A percentile compares a stretch with the other conserved stretches of the same genome.
These are phyloP conservation scores for Rhagoletis zephyria DNA, from an alignment of 1,140 invertebrate genomes.

Conservation along the genomic window DNA sequence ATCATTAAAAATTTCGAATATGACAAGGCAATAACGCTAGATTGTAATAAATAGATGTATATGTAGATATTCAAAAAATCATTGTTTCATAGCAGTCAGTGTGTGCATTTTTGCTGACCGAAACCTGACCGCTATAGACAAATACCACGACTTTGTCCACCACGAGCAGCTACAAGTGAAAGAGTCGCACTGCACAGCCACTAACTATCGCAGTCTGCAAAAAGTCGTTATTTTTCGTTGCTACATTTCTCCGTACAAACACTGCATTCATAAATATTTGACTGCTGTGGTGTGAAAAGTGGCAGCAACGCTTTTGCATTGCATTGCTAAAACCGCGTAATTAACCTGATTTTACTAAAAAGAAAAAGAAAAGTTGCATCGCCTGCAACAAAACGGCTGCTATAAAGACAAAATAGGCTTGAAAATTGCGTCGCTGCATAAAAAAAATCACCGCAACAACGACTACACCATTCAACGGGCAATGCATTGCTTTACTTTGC, in stretches of 20 bases:
- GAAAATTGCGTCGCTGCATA: neutral
- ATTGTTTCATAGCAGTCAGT: no score
- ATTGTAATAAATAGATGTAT: no score
- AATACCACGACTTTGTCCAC: no score
- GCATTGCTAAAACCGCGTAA: constrained; percentile 28
- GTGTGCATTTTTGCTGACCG: no score
- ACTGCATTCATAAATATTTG: neutral
- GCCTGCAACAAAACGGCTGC: neutral
- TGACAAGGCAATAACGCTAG: neutral
- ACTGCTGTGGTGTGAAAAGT: constrained; percentile 18
- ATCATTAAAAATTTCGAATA: neutral
- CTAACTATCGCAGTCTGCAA: no score
- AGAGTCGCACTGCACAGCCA: neutral
- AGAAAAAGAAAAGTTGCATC: neutral
- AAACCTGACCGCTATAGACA: no score
- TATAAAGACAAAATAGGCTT: neutral
- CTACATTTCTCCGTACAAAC: constrained; percentile 1
- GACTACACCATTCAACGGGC: neutral
- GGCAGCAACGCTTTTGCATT: constrained; percentile 20
- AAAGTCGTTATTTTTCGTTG: no score
- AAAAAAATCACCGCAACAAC: neutral
- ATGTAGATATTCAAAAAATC: no score
- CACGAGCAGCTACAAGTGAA: constrained; percentile 1
- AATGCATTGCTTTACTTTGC: neutral
- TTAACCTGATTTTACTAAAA: constrained; percentile 37